A percentile compares a stretch with the other conserved stretches of the same genome.
Conservation (phyloP, 2,113 vertebrate genomes). For the Jaculus jaculus region DNA sequence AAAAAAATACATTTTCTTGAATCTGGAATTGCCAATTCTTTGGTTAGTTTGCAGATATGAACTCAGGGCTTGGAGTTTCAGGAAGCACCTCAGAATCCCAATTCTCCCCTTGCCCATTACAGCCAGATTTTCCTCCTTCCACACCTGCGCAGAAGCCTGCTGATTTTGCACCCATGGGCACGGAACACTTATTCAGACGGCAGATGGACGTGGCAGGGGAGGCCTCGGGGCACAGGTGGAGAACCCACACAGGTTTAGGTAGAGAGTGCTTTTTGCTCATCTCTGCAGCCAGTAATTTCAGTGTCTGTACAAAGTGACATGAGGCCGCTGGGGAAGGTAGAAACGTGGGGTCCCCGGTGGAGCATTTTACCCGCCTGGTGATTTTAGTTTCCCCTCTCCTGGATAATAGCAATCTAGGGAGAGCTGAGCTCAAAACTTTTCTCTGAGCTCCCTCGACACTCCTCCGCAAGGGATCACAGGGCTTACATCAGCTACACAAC, state of each 20-base stretch:
- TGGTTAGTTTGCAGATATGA: no score
- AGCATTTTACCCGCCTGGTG: background rate
- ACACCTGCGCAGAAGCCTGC: background rate
- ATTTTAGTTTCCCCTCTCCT: background rate
- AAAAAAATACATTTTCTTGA: no score
- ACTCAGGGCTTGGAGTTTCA: no score
- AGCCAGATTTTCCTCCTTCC: background rate
- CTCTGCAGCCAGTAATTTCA: background rate
- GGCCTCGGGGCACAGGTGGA: background rate
- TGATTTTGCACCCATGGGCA: background rate
- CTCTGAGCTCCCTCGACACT: background rate
- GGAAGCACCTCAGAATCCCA: no score
- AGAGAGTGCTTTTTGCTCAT: background rate
- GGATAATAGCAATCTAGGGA: background rate
- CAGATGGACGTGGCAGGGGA: no score
- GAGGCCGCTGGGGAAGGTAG: background rate
- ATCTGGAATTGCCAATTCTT: no score
- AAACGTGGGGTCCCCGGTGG: background rate
- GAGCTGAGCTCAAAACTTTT: background rate
- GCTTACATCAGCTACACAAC: accelerated
- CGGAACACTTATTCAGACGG: background rate
- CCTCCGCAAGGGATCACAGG: accelerated
- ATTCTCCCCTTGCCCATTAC: no score
- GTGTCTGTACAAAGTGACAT: background rate
- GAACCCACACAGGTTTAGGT: background rate